Evolutionary conservation across 1,140 invertebrate species (phyloP), one percentile per base, ranked within the genome.

Genomic region (Zaprionus taronus): DNA sequence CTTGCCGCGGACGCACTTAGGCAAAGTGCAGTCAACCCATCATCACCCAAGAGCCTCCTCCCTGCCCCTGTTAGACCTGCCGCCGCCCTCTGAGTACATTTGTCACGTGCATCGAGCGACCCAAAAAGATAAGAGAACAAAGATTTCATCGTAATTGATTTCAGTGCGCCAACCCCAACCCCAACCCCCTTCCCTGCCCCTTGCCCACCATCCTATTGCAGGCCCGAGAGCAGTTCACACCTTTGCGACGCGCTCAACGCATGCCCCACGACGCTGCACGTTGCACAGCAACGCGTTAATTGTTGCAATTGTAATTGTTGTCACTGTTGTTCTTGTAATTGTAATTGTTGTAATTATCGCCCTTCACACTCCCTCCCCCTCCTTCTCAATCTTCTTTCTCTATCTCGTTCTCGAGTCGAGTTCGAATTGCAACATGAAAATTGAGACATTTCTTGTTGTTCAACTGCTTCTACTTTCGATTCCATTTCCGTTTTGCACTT

Each of bases 1-100:
- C 81, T 68, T 66, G 82, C 65, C 76, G 72, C 82, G 82, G 82
- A 84, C 82, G 82, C 82, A 84, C 82, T 84, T 84, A 85, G 82
- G 74, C 79, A 85, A 85, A 84, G 82, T 84, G 82, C 82, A 84
- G 79, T 84, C 84, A 84, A 80, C 81, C 81, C 78, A 61, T 51
- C 47, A 51, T 24, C 44, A 26, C 17, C 17, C 63, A n/a, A 24
- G 3, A 20, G 1, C 14, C 51, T n/a, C 15, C 61, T 24, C 15
- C 11, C 4, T 17, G 6, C 20, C 9, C 47, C 20, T 22, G 15
- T n/a, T 5, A 3, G 26, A 24, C 28, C 14, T 7, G 9, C 4
- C 31, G 12, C 31, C 47, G 7, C 20, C 51, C 24, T 34, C 22
- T 17, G 20, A 12, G 47, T 5, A 22, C 20, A 51, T 76, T 78